Base-by-base conservation (phyloP, 2,888 invertebrate species). In the Taenaris catops region DNA sequence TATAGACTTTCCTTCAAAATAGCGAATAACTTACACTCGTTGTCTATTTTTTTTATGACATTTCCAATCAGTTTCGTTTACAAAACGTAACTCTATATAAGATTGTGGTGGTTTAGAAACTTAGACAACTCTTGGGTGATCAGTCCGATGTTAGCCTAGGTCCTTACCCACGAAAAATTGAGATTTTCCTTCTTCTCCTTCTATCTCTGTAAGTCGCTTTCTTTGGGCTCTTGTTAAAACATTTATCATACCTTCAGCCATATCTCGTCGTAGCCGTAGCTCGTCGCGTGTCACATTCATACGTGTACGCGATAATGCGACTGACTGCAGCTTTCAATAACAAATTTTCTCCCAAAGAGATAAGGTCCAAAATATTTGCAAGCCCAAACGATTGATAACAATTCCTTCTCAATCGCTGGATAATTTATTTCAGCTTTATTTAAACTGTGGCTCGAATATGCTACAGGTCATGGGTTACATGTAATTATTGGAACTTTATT, bases 361-460 rank as follows among this genome's bases (percentile, higher is more conserved):
- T 46, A 46, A 4, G 44, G 49, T 23, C 42, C 14, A 26, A 49
- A 44, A 25, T 46, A 27, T 23, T 47, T 48, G 4, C 42, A 24
- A n/a, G 26, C 8, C 46, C 46, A 44, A 2, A 49, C 44, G 4
- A 42, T 38, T 6, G 46, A 36, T 5, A 46, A n/a, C 3, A 46
- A 18, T 9, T 48, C 41, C 14, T 49, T 49, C 26, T 41, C 17
- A 7, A 46, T 40, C 2, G 33, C 34, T 5, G 39, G 41, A 19
- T 48, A 48, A 4, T 41, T 40, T 17, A 4, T 10, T 36, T 49
- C 49, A 0, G 41, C 32, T 9, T 41, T 44, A 25, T 47, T 46
- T 31, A 49, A 25, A n/a, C 29, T 7, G 7, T 46, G 3, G 14
- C 50, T 51, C 0, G 46, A 37, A 25, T 41, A 48, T 7, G 46